phyloP scores from a whole-genome alignment of 2,113 vertebrate genomes.

The Abramis brama region DNA sequence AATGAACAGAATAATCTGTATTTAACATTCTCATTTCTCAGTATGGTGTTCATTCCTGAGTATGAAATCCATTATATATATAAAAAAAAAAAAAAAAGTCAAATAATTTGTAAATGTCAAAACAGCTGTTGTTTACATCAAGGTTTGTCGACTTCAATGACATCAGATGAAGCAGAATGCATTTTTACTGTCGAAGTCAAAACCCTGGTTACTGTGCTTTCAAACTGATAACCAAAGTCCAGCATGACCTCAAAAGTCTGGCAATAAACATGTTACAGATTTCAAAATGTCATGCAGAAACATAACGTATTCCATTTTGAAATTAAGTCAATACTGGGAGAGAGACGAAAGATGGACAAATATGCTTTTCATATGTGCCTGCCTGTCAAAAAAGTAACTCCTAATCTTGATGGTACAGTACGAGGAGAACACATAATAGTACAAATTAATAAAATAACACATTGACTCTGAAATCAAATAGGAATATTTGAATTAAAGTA shows the following conservation, averaged over 20 bases:
- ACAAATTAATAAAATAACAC: conserved; percentile 70
- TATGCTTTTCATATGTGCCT: conserved; percentile 48
- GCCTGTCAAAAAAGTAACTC: conserved; percentile 53
- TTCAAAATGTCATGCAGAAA: conserved; percentile 76
- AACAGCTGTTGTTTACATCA: conserved; percentile 89
- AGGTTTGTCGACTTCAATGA: conserved; percentile 87
- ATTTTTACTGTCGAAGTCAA: conserved; percentile 89
- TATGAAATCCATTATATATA: conserved; percentile 10
- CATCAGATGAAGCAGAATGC: conserved; percentile 75
- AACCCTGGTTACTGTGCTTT: conserved; percentile 80
- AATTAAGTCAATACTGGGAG: conserved; percentile 75
- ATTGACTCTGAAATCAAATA: conserved; percentile 72
- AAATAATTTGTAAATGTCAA: conserved; percentile 54
- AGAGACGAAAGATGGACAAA: conserved; percentile 63
- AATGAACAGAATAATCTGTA: background rate
- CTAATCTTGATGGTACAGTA: conserved; percentile 79
- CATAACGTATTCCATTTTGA: conserved; percentile 72
- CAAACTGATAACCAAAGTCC: conserved; percentile 69
- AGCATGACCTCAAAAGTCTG: conserved; percentile 58
- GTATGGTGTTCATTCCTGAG: conserved; percentile 1
- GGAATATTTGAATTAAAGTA: conserved; percentile 72
- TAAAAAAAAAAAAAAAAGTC: conserved; percentile 48
- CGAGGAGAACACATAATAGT: conserved; percentile 75
- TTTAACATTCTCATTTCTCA: background rate
- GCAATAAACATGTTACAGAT: conserved; percentile 69